phyloP scores from a whole-genome alignment of 2,113 vertebrate species.

The Gallinago undulata region DNA sequence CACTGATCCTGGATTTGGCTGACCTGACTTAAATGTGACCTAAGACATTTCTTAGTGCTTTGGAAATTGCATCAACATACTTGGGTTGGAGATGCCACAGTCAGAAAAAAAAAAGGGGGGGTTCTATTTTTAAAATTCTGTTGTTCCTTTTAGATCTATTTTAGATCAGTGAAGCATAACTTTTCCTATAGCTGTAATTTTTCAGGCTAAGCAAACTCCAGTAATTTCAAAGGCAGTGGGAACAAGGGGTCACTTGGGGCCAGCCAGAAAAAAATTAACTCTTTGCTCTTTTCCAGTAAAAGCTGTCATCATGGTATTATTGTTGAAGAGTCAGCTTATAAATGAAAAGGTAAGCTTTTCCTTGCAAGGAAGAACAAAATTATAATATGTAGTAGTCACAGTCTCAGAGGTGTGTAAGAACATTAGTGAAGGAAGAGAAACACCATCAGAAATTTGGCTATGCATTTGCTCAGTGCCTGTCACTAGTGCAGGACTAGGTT shows the following conservation, averaged over 20 bases:
- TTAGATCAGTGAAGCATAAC: conserved; percentile 31
- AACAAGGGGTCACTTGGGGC: conserved; percentile 41
- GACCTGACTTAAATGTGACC: conserved; percentile 62
- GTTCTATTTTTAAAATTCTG: conserved; percentile 61
- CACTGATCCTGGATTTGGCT: conserved; percentile 61
- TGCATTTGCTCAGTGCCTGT: background rate
- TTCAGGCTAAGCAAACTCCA: conserved; percentile 50
- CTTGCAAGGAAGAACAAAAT: background rate
- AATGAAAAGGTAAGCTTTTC: background rate
- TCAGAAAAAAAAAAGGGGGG: background rate
- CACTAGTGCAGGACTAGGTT: background rate
- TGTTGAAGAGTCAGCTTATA: background rate
- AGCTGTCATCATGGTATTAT: background rate
- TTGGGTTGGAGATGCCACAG: conserved; percentile 43
- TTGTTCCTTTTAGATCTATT: conserved; percentile 18
- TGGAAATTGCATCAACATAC: conserved; percentile 65
- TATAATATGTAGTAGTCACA: background rate
- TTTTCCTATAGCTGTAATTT: conserved; percentile 46
- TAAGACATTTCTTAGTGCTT: conserved; percentile 60
- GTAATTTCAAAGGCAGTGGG: conserved; percentile 48
- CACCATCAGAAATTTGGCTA: background rate
- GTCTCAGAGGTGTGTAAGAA: background rate
- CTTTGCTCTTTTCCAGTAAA: background rate
- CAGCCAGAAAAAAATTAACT: conserved; percentile 9
- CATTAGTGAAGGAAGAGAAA: background rate